phyloP scores from a whole-genome alignment of 2,888 invertebrate species.

The Dicranocentrus wangi region DNA sequence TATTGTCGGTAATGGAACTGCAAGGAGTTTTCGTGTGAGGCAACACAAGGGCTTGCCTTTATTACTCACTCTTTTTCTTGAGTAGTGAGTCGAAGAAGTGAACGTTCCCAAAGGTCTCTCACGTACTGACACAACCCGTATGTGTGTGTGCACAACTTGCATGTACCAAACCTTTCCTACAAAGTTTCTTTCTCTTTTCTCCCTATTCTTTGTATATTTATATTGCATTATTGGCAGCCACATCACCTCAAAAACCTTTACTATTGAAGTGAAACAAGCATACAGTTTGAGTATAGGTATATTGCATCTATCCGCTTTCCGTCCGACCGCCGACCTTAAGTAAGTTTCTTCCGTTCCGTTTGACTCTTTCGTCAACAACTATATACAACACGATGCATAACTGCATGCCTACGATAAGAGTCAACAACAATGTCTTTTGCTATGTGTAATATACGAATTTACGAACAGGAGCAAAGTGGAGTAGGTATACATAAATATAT shows the following conservation, averaged over 20 bases:
- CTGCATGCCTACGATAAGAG: too few species aligned
- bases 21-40: background rate
- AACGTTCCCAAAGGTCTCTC: constrained; percentile 27
- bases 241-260: constrained; percentile 4
- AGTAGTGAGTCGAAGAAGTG: constrained; percentile 9
- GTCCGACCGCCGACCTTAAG: constrained; percentile 18
- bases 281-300: too few species aligned
- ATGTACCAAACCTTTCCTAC: constrained; percentile 6
- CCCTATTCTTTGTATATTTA: background rate
- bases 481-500: background rate
- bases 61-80: constrained; percentile 26
- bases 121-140: background rate
- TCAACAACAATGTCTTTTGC: constrained; percentile 3
- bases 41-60: constrained; percentile 8
- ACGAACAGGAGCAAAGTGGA: background rate
- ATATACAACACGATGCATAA: constrained; percentile 3
- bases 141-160: background rate
- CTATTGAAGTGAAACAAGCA: constrained; percentile 4
- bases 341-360: constrained; percentile 8
- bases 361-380: constrained; percentile 7
- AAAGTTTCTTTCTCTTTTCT: constrained; percentile 10
- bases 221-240: background rate
- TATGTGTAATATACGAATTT: too few species aligned
- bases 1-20: constrained; percentile 12
- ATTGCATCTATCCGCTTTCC: constrained; percentile 21